Conservation (phyloP, 1,140 invertebrate species). For the Polyergus mexicanus region DNA sequence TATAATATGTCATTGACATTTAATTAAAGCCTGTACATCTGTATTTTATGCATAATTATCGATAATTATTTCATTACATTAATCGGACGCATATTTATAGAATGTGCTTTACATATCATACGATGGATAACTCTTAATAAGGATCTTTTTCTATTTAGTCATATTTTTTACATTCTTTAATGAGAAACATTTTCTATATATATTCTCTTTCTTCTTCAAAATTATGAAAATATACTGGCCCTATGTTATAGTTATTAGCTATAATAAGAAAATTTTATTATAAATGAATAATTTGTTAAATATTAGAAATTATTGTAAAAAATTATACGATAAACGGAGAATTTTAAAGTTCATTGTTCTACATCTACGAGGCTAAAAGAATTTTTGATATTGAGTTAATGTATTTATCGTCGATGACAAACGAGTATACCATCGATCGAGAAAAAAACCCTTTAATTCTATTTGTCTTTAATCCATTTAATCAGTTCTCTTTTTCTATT, state of each 20-base stretch:
- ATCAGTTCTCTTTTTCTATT: background rate
- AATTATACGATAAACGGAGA: background rate
- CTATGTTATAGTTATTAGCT: background rate
- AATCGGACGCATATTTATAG: background rate
- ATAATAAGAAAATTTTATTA: background rate
- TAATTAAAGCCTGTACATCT: slow-evolving; percentile 32
- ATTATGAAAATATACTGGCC: background rate
- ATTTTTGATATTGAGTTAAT: background rate
- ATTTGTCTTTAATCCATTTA: slow-evolving; percentile 19
- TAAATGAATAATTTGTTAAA: background rate
- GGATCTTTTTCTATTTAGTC: background rate
- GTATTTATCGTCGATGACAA: background rate
- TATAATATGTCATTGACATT: slow-evolving; percentile 31
- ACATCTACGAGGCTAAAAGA: background rate
- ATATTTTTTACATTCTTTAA: background rate
- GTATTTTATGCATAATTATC: slow-evolving; percentile 29
- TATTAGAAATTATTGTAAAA: background rate
- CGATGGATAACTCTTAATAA: background rate
- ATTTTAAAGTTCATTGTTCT: background rate
- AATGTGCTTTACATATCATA: background rate
- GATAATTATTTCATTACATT: slow-evolving; percentile 23
- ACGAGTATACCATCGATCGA: background rate
- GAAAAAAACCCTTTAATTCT: background rate
- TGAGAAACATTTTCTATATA: background rate
- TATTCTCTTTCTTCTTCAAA: background rate